Percentiles rank a stretch among this genome's conserved stretches.
These are phyloP conservation scores for Tromatobia lineatoria DNA, from an alignment of 2,888 invertebrate species.

Conservation along the genomic window DNA sequence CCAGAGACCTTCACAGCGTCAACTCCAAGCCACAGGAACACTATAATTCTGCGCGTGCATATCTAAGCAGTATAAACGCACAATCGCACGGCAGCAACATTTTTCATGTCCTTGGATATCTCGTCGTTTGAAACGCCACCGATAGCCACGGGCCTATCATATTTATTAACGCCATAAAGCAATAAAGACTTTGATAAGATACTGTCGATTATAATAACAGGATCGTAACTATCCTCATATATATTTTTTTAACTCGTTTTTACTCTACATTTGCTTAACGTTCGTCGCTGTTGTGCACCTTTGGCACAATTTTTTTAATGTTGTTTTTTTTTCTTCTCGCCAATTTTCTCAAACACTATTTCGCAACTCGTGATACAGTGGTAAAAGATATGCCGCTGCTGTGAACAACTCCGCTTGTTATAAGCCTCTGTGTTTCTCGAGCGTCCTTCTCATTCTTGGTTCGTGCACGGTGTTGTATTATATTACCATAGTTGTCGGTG, in stretches of 20 bases:
- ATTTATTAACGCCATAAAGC: conserved; percentile 57
- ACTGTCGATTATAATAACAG: conserved; percentile 29
- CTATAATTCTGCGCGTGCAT: conserved; percentile 13
- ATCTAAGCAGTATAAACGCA: not conserved
- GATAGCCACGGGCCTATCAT: conserved; percentile 48
- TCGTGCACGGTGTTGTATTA: conserved; percentile 23
- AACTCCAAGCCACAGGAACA: not conserved
- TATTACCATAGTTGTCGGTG: conserved; percentile 36
- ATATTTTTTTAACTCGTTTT: not conserved
- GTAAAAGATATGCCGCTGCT: not conserved
- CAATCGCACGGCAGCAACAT: conserved; percentile 18
- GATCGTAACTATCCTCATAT: conserved; percentile 11
- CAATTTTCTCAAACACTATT: conserved; percentile 45
- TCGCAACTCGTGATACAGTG: conserved; percentile 24
- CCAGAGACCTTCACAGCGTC: conserved; percentile 7
- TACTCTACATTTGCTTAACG: not conserved
- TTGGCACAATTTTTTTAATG: not conserved
- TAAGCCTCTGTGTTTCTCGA: conserved; percentile 2
- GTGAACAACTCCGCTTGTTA: not conserved
- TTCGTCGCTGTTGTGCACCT: not conserved
- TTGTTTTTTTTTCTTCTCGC: conserved; percentile 7
- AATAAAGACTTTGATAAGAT: conserved; percentile 57
- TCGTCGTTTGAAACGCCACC: conserved; percentile 42
- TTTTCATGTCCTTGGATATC: conserved; percentile 50
- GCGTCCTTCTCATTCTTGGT: conserved; percentile 17